These are phyloP conservation scores for Bruchidius siliquastri DNA, from an alignment of 2,888 invertebrate species.

Conservation along the genomic window DNA sequence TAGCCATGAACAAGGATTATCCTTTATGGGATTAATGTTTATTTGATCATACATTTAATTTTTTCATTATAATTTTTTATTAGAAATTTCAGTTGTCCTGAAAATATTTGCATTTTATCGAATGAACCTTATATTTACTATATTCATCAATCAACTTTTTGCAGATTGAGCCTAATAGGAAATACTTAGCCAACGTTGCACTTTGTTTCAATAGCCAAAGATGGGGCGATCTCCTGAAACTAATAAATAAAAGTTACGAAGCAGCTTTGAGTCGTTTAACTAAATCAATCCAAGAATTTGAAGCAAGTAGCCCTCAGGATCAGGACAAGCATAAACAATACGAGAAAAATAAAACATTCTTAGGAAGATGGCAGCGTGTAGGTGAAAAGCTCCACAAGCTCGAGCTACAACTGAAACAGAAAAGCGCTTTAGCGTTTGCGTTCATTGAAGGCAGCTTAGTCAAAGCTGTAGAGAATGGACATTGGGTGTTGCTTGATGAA, in stretches of 20 bases:
- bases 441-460: constrained; percentile 93
- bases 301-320: constrained; percentile 1
- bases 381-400: constrained; percentile 66
- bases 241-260: constrained; percentile 71
- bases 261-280: constrained; percentile 59
- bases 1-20: too few species aligned
- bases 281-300: constrained; percentile 19
- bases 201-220: constrained; percentile 68
- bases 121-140: too few species aligned
- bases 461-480: constrained; percentile 82
- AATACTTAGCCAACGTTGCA: constrained; percentile 77
- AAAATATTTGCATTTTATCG: too few species aligned
- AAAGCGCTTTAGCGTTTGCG: constrained; percentile 75
- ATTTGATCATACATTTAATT: too few species aligned
- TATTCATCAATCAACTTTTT: too few species aligned
- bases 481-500: constrained; percentile 97
- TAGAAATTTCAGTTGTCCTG: too few species aligned
- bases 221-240: constrained; percentile 66
- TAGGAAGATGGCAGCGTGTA: constrained; percentile 62
- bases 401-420: constrained; percentile 67
- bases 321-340: constrained; percentile 14
- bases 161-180: constrained; percentile 69
- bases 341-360: constrained; percentile 45
- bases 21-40: too few species aligned
- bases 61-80: too few species aligned